Conservation (phyloP, 2,113 vertebrate genomes). For the Cyphomyrus plagiostoma region DNA sequence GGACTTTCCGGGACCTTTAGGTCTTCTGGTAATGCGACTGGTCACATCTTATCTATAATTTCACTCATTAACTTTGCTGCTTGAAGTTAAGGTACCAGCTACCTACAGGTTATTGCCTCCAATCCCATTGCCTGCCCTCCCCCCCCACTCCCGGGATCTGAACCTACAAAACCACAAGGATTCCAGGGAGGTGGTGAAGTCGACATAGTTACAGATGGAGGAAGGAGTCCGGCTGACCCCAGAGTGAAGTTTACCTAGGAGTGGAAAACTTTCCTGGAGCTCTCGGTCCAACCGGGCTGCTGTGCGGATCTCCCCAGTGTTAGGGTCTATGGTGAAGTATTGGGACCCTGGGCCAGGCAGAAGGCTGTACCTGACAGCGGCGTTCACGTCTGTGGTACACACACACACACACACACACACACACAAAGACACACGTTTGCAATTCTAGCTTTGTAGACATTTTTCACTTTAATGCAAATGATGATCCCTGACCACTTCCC, state of each 20-base stretch:
- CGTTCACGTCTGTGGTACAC: slow-evolving; percentile 67
- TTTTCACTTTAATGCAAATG: background rate
- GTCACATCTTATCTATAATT: background rate
- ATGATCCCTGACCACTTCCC: background rate
- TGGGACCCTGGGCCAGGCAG: slow-evolving; percentile 71
- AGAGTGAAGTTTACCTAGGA: slow-evolving; percentile 66
- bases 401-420: background rate
- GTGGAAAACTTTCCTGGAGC: slow-evolving; percentile 60
- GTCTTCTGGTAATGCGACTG: background rate
- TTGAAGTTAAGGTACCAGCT: background rate
- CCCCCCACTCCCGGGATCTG: background rate
- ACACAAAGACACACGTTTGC: background rate
- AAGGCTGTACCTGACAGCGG: slow-evolving; percentile 75
- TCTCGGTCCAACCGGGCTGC: slow-evolving; percentile 72
- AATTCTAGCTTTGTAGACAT: background rate
- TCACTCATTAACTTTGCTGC: background rate
- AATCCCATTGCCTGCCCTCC: background rate
- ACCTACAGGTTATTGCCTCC: background rate
- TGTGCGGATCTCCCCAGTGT: slow-evolving; percentile 72
- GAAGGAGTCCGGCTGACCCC: background rate
- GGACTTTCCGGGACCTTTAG: background rate
- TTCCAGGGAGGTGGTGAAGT: background rate
- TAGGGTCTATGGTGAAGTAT: slow-evolving; percentile 69
- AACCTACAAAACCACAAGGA: background rate
- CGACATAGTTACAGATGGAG: background rate